These are phyloP conservation scores for Coccyzus lansbergi DNA, from an alignment of 2,797 vertebrate genomes.

Conservation along the genomic window DNA sequence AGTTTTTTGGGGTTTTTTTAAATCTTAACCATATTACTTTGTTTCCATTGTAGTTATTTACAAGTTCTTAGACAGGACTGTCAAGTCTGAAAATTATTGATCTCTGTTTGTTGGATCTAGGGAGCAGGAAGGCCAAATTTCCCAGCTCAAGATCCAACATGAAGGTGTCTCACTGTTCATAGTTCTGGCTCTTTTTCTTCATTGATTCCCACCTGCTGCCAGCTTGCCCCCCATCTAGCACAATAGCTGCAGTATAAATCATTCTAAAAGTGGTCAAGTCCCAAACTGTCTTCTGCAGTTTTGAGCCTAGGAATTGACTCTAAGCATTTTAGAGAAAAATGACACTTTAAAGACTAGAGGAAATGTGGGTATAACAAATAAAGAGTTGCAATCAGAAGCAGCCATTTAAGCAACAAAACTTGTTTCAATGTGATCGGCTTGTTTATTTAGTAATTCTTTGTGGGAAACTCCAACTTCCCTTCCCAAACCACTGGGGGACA, in stretches of 20 bases:
- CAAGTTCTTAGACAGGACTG: background rate
- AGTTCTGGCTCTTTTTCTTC: background rate
- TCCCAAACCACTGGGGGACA: background rate
- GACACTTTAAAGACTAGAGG: background rate
- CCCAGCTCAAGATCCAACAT: fast-evolving
- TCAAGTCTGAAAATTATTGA: background rate
- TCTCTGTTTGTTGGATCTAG: background rate
- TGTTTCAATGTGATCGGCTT: too few relatives aligned
- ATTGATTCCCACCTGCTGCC: background rate
- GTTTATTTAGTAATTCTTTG: background rate
- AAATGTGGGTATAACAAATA: background rate
- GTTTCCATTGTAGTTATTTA: background rate
- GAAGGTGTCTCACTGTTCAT: background rate
- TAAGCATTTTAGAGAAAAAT: background rate
- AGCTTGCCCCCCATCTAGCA: background rate
- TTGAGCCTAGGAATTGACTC: background rate
- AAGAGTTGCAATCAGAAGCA: background rate
- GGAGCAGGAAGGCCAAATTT: background rate
- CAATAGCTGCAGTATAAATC: background rate
- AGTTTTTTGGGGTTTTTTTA: background rate
- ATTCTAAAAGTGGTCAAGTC: fast-evolving
- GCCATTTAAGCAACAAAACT: background rate
- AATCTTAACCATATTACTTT: background rate
- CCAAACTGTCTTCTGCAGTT: background rate
- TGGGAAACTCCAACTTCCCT: background rate